These are phyloP conservation scores for Alcedo atthis DNA, from an alignment of 2,797 vertebrate species.

Conservation along the genomic window DNA sequence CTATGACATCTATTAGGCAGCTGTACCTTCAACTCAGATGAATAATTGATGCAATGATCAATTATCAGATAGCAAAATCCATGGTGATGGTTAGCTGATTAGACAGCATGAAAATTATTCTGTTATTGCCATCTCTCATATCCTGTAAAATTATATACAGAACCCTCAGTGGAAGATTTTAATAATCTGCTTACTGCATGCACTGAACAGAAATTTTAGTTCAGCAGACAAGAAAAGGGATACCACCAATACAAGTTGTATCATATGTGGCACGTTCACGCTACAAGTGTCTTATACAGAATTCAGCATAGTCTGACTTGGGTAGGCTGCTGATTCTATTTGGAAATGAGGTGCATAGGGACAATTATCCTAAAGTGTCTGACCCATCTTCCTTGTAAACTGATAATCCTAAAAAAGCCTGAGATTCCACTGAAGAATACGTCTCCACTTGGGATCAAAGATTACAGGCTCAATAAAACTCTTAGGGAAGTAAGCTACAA, in stretches of 20 bases:
- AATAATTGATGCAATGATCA: background rate
- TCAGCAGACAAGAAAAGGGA: background rate
- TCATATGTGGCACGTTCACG: background rate
- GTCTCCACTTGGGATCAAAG: background rate
- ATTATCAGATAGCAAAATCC: background rate
- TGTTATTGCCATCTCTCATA: background rate
- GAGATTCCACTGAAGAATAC: background rate
- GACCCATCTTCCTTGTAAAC: background rate
- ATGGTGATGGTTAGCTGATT: background rate
- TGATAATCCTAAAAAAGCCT: background rate
- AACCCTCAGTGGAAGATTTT: background rate
- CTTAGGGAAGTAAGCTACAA: background rate
- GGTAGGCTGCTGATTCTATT: too few species aligned
- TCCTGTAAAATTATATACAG: background rate
- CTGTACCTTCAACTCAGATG: background rate
- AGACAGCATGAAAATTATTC: slow-evolving; percentile 1
- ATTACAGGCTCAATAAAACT: background rate
- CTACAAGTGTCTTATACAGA: background rate
- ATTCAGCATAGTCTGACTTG: background rate
- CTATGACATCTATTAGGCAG: background rate
- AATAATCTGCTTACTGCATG: background rate
- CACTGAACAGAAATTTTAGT: background rate
- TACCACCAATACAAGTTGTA: background rate
- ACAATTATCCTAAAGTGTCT: background rate
- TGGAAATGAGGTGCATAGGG: background rate